A percentile compares a stretch with the other conserved stretches of the same genome.
These are phyloP conservation scores for Neuroterus valhalla DNA, from an alignment of 1,140 invertebrate species.

Conservation along the genomic window DNA sequence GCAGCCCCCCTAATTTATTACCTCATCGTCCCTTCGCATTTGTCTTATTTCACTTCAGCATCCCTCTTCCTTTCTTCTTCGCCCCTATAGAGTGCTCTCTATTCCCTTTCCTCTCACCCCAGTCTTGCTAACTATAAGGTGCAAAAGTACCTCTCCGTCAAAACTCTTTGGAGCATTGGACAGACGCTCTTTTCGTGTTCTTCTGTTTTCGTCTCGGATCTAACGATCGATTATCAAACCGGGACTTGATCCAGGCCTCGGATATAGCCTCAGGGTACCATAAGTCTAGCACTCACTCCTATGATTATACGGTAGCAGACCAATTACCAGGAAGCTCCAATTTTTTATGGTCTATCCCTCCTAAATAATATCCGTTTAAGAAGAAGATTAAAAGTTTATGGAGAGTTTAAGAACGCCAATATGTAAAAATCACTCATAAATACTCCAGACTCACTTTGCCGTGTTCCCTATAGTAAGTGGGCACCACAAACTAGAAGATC, in stretches of 20 bases:
- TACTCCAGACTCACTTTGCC: no score
- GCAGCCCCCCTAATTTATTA: slow-evolving; percentile 57
- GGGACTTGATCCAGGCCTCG: slow-evolving; percentile 9
- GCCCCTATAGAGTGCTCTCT: slow-evolving; percentile 13
- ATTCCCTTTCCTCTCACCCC: slow-evolving; percentile 27
- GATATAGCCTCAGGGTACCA: slow-evolving; percentile 13
- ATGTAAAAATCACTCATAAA: no score
- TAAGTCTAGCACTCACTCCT: not conserved
- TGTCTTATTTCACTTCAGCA: slow-evolving; percentile 46
- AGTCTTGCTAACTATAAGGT: slow-evolving; percentile 26
- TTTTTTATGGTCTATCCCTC: not conserved
- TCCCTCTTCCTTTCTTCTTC: slow-evolving; percentile 38
- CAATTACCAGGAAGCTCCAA: slow-evolving; percentile 18
- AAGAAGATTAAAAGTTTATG: no score
- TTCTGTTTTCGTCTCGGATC: slow-evolving; percentile 30
- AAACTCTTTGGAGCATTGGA: slow-evolving; percentile 21
- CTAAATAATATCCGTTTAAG: not conserved
- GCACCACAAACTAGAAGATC: no score
- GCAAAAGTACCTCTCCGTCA: slow-evolving; percentile 23
- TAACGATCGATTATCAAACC: slow-evolving; percentile 24
- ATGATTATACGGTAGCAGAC: slow-evolving; percentile 18
- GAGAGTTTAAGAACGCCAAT: no score
- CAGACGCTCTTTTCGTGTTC: slow-evolving; percentile 14
- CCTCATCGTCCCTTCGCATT: slow-evolving; percentile 49
- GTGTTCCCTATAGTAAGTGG: no score